Conservation (phyloP, 2,888 invertebrate species). For the Agriopis aurantiaria region DNA sequence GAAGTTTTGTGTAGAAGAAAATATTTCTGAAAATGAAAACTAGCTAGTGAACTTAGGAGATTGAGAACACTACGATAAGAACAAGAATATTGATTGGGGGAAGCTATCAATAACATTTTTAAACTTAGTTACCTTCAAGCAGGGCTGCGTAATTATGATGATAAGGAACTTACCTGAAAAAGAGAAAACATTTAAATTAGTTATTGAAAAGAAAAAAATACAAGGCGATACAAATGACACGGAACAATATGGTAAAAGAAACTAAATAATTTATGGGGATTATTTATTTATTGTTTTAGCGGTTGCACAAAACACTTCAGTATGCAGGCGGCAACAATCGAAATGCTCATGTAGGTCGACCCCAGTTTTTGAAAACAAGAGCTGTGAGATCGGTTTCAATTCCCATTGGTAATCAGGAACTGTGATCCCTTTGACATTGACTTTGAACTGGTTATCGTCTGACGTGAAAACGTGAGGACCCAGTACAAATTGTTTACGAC, state of each 20-base stretch:
- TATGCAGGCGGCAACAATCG: constrained; percentile 71
- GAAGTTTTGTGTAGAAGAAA: no score
- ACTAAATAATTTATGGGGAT: constrained; percentile 48
- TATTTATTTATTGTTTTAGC: constrained; percentile 72
- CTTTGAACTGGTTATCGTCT: constrained; percentile 55
- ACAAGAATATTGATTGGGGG: not conserved
- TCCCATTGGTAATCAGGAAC: constrained; percentile 5
- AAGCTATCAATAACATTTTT: not conserved
- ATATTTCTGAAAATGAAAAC: not conserved
- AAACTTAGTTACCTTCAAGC: constrained; percentile 39
- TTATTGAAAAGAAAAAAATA: constrained; percentile 33
- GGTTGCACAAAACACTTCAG: constrained; percentile 60
- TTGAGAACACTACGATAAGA: not conserved
- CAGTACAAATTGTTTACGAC: constrained; percentile 75
- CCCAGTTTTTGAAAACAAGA: constrained; percentile 61
- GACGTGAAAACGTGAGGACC: constrained; percentile 48
- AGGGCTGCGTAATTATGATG: constrained; percentile 49
- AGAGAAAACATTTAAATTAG: constrained; percentile 53
- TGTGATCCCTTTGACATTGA: constrained; percentile 45
- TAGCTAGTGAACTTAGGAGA: not conserved
- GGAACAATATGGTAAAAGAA: constrained; percentile 19
- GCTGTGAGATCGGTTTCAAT: constrained; percentile 60
- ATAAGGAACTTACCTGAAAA: constrained; percentile 75
- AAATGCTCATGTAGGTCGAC: constrained; percentile 71
- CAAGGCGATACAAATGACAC: constrained; percentile 35